Evolutionary conservation across 2,113 vertebrate genomes (phyloP), one percentile per base, ranked within the genome.

Genomic region (Seriola aureovittata): DNA sequence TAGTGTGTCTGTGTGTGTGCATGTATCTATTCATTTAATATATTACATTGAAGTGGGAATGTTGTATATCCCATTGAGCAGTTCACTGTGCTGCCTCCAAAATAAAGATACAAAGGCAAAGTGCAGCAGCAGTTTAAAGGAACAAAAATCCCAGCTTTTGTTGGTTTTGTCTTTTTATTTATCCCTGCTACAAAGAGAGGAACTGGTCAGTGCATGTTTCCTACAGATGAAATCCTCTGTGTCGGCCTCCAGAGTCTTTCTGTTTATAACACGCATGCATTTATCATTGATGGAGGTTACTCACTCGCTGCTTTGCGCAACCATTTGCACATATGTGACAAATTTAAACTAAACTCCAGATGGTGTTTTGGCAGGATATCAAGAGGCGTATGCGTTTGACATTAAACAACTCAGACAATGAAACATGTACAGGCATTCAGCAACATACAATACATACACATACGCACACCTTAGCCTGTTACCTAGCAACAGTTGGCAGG

Each of bases 401-500:
- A 71, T 86, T 64, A 72, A 82, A 85, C 16, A 60, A 67, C 36
- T 67, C 40, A 55, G 77, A 83, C 19, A 75, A 67, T 83, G 32
- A 81, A 73, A 73, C 44, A 40, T 42, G 55, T 9, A 40, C 46
- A 46, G 17, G 65, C 59, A 55, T 25, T 60, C 38, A 63, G 1
- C 46, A 5, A 21, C 62, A 64, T 32, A 42, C 50, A 77, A 54
- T 2, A 29, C 29, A 67, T 57, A 69, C 34, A 46, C 32, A 23
- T 34, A 46, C 59, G 21, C 69, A 80, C 66, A 79, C 71, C 81
- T 81, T 62, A 67, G 68, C 52, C 76, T 86, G 90, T 90, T 88
- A 50, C 88, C 58, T 89, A 89, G 90, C 91, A 89, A 82, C 90
- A 88, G 59, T 76, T 84, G 73, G 66, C 44, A 73, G 29, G 70